phyloP scores from a whole-genome alignment of 2,797 vertebrate genomes.

The Cyprinodon diabolis region DNA sequence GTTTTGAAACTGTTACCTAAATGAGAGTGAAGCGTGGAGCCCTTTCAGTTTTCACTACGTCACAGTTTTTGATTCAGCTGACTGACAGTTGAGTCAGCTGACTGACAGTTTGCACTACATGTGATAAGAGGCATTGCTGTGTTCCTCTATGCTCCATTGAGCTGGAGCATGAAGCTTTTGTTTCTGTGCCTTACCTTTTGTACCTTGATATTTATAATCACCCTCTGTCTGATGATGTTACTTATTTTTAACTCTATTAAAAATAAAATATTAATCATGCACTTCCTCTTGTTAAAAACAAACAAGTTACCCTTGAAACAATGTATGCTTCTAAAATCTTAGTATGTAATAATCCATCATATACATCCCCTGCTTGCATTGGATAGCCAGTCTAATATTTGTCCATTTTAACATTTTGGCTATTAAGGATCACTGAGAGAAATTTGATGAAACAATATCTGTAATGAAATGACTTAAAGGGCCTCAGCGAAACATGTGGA shows the following conservation, averaged over 20 bases:
- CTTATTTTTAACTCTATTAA: not conserved
- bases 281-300: not conserved
- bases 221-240: not conserved
- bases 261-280: not conserved
- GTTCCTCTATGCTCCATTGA: not conserved
- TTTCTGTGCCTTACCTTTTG: not conserved
- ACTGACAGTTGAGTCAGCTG: not conserved
- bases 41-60: not conserved
- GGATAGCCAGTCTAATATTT: constrained; percentile 31
- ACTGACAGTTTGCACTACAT: not conserved
- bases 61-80: not conserved
- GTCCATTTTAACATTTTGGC: constrained; percentile 41
- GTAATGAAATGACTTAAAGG: constrained; percentile 72
- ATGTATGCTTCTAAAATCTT: constrained; percentile 12
- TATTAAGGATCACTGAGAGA: constrained; percentile 63
- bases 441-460: constrained; percentile 66
- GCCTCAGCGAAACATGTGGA: constrained; percentile 68
- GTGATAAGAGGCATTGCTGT: not conserved
- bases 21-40: not conserved
- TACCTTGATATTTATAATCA: not conserved
- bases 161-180: not conserved
- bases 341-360: constrained; percentile 29
- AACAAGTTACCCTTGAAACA: not conserved
- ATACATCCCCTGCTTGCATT: constrained; percentile 14
- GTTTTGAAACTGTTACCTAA: not conserved